Conservation (phyloP, 2,113 vertebrate genomes). For the Festucalex cinctus region DNA sequence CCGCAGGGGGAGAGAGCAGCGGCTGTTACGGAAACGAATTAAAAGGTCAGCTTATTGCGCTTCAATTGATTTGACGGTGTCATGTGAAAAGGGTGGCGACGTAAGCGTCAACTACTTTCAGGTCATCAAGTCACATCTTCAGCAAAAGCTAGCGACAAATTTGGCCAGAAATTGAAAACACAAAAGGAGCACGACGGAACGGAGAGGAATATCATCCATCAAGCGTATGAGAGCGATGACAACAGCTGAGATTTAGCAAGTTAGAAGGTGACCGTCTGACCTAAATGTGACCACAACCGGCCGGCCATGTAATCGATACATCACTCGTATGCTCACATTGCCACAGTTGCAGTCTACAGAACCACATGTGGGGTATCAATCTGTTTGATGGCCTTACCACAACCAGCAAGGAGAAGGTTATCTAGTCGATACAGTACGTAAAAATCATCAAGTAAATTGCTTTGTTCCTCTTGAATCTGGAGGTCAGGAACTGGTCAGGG, state of each 20-base stretch:
- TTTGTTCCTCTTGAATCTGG: background rate
- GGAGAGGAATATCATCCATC: conserved; percentile 47
- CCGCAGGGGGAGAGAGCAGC: conserved; percentile 1
- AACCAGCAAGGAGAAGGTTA: conserved; percentile 34
- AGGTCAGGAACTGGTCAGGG: background rate
- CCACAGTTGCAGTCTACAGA: conserved; percentile 16
- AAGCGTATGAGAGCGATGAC: conserved; percentile 30
- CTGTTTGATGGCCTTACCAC: conserved; percentile 54
- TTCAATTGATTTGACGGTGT: background rate
- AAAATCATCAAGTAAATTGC: conserved; percentile 20
- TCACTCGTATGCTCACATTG: conserved; percentile 40
- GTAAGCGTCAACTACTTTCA: background rate
- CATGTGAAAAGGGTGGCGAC: conserved; percentile 5
- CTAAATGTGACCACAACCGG: conserved; percentile 45
- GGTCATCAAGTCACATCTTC: background rate
- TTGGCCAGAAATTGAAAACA: conserved; percentile 38
- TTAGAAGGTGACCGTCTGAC: conserved; percentile 48
- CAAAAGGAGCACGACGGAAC: conserved; percentile 19
- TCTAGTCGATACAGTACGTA: conserved; percentile 33
- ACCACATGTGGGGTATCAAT: conserved; percentile 43
- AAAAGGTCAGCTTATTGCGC: conserved; percentile 8
- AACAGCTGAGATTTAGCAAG: conserved; percentile 24
- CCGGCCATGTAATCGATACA: conserved; percentile 44
- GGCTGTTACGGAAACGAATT: background rate
- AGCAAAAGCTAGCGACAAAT: background rate